phyloP scores from a whole-genome alignment of 2,888 invertebrate genomes.

The Sipha maydis region DNA sequence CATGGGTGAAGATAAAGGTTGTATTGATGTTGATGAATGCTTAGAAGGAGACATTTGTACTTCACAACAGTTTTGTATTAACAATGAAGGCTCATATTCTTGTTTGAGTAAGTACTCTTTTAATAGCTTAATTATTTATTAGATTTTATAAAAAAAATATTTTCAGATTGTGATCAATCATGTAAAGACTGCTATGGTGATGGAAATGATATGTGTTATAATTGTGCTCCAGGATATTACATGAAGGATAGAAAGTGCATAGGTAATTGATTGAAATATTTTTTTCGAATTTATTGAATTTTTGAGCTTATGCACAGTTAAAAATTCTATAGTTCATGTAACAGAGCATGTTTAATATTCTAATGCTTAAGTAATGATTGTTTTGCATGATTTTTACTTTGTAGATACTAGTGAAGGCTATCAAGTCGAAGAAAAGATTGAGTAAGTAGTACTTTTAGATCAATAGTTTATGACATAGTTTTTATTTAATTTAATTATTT shows the following conservation, averaged over 20 bases:
- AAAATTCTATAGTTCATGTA: background rate
- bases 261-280: constrained; percentile 69
- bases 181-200: constrained; percentile 87
- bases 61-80: constrained; percentile 84
- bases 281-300: background rate
- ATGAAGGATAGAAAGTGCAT: constrained; percentile 76
- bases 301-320: constrained; percentile 22
- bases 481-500: background rate
- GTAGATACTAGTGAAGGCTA: constrained; percentile 48
- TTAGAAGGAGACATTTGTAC: constrained; percentile 68
- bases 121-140: background rate
- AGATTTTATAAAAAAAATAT: background rate
- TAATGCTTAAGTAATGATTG: constrained; percentile 45
- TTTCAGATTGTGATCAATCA: constrained; percentile 80
- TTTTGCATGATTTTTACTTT: constrained; percentile 52
- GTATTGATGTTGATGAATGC: constrained; percentile 88
- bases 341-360: constrained; percentile 25
- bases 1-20: constrained; percentile 77
- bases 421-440: constrained; percentile 37
- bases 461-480: background rate
- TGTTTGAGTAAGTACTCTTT: constrained; percentile 72
- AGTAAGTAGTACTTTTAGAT: constrained; percentile 31
- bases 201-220: constrained; percentile 89
- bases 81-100: constrained; percentile 83
- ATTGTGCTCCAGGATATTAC: constrained; percentile 80